Percentiles rank a stretch among this genome's conserved stretches.
phyloP scores from a whole-genome alignment of 2,888 invertebrate genomes.

The Callinectes sapidus region DNA sequence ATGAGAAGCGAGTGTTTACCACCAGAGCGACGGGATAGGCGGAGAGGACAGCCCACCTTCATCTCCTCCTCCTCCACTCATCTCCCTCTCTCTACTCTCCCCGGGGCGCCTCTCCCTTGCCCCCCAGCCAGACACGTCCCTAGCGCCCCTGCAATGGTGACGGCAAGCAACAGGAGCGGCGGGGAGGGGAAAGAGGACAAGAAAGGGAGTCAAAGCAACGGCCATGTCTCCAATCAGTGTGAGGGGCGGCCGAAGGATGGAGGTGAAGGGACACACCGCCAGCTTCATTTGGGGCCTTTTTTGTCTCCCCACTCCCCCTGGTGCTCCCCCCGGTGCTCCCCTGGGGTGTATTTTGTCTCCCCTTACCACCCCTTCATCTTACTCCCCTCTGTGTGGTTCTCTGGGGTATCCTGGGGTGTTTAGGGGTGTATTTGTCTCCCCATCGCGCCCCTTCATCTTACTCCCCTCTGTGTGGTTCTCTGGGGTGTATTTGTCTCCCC shows the following conservation, averaged over 20 bases:
- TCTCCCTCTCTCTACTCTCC: background rate
- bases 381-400: no score
- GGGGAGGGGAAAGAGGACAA: slow-evolving; percentile 63
- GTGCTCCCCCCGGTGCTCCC: background rate
- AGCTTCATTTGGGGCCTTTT: no score
- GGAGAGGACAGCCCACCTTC: background rate
- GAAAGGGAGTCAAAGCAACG: slow-evolving; percentile 52
- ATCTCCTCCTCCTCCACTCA: background rate
- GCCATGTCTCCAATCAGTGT: slow-evolving; percentile 56
- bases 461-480: no score
- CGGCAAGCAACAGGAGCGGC: slow-evolving; percentile 64
- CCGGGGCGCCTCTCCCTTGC: background rate
- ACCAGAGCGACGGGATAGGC: background rate
- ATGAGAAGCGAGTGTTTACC: background rate
- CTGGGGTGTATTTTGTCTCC: no score
- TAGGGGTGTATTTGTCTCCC: no score
- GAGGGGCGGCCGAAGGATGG: slow-evolving; percentile 61
- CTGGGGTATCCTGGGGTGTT: no score
- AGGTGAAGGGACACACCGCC: background rate
- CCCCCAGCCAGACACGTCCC: no score
- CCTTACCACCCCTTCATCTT: no score
- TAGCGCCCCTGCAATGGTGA: slow-evolving; percentile 60
- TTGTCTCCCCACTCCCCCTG: background rate
- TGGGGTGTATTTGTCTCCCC: no score
- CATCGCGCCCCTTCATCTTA: no score